Base-by-base conservation (phyloP, 2,797 vertebrate species). In the Euphonia xanthogaster region DNA sequence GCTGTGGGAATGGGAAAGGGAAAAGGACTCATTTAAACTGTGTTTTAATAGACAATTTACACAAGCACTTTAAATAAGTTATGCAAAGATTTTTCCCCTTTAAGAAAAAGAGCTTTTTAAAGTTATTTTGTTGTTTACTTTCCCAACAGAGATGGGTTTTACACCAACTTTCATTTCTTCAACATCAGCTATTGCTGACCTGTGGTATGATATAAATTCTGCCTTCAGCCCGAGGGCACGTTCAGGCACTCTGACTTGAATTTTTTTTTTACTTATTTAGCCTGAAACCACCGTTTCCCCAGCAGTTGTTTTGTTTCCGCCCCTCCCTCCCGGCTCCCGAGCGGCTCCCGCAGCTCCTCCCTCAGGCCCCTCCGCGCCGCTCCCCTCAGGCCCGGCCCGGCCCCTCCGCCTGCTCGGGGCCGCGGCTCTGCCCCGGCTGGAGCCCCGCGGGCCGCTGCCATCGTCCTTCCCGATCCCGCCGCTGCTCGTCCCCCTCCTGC, bases 381-480 rank as follows among this genome's bases (percentile, higher is more conserved):
- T 47, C 6, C 40, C n/a, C 27, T 73, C 33, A 31, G 24, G 39
- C 30, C 15, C 21, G 12, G 50, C 23, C 40, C 40, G 14, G 39
- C 33, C 30, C 3, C 30, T 53, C 53, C 54, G n/a, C n/a, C 53
- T 55, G 54, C 22, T 2, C 7, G 3, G 27, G 4, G 7, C 3
- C 4, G 8, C 11, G 4, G 0, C 7, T 37, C 40, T 30, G 21
- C 4, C 7, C 9, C 1, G 0, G 4, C 19, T 35, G 4, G 4
- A 58, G 24, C 3, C 5, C 5, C 4, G 1, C 25, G 10, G 5
- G 7, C 39, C 20, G 0, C 4, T 0, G 4, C 33, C 3, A 1
- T 6, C 1, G 2, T 5, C 7, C 16, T 7, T 1, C 24, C 9
- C 2, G 1, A 1, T 0, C 10, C 7, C 4, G 3, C 16, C 16